A percentile compares a stretch with the other conserved stretches of the same genome.
These are phyloP conservation scores for Zaprionus bogoriensis DNA, from an alignment of 2,888 invertebrate species.

Conservation along the genomic window DNA sequence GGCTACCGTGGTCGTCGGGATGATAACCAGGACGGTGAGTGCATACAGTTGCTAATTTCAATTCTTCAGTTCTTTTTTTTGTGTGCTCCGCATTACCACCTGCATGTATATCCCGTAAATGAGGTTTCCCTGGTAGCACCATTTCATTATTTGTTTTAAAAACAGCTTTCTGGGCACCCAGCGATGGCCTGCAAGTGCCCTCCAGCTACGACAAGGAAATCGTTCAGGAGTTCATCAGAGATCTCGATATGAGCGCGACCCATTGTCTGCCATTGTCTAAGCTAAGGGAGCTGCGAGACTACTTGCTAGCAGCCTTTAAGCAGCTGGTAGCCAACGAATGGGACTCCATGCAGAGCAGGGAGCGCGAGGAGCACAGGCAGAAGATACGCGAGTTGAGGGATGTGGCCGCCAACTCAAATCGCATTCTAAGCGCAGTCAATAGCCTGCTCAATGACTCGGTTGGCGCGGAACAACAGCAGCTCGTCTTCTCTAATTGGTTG, in stretches of 20 bases:
- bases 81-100: no score
- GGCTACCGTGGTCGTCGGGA: constrained; percentile 20
- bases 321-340: constrained; percentile 38
- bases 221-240: constrained; percentile 48
- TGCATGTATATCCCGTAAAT: not conserved
- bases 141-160: constrained; percentile 3
- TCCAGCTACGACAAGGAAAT: constrained; percentile 48
- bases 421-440: constrained; percentile 26
- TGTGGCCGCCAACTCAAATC: not conserved
- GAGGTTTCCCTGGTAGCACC: no score
- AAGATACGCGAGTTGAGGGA: not conserved
- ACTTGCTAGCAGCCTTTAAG: constrained; percentile 47
- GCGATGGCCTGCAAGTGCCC: constrained; percentile 35
- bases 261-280: constrained; percentile 16
- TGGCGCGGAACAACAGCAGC: not conserved
- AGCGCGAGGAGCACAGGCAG: constrained; percentile 1
- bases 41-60: no score
- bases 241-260: constrained; percentile 9
- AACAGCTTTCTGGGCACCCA: constrained; percentile 12
- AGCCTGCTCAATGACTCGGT: constrained; percentile 13
- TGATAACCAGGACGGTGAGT: not conserved
- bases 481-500: not conserved
- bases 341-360: not conserved
- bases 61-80: no score
- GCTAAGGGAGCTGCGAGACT: constrained; percentile 47